A percentile compares a stretch with the other conserved stretches of the same genome.
phyloP scores from a whole-genome alignment of 2,888 invertebrate species.

The Ophion costatus region DNA sequence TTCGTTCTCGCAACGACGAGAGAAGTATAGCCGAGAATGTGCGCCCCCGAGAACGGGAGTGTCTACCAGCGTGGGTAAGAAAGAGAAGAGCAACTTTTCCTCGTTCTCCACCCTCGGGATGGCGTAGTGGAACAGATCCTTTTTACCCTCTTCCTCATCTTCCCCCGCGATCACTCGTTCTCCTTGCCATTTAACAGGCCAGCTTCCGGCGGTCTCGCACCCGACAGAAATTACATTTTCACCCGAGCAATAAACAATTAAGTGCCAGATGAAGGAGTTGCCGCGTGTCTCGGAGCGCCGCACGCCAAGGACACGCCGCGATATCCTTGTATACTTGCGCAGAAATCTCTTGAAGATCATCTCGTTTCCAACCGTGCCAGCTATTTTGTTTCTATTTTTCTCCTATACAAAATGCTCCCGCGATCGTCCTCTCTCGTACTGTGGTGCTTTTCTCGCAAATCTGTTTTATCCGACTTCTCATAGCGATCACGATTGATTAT shows the following conservation, averaged over 20 bases:
- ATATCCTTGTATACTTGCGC: neutral
- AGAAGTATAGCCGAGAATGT: conserved; percentile 36
- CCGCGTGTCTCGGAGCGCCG: conserved; percentile 11
- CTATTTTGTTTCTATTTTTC: no score
- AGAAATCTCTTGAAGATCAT: no score
- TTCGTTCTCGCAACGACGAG: conserved; percentile 46
- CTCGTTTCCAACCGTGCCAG: no score
- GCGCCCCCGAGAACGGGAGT: conserved; percentile 8
- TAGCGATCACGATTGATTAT: no score
- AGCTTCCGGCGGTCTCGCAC: conserved; percentile 55
- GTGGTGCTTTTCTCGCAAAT: no score
- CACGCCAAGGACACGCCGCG: neutral
- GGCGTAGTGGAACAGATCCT: conserved; percentile 29
- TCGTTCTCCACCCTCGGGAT: conserved; percentile 42
- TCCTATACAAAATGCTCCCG: no score
- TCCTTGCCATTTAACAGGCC: conserved; percentile 41
- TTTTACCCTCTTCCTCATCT: conserved; percentile 22
- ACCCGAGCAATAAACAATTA: conserved; percentile 54
- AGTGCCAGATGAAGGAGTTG: conserved; percentile 42
- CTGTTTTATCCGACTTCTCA: no score
- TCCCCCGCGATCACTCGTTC: conserved; percentile 23
- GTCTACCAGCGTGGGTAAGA: conserved; percentile 16
- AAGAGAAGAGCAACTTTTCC: conserved; percentile 46
- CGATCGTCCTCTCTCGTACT: no score
- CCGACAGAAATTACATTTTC: conserved; percentile 57